Evolutionary conservation across 2,888 invertebrate species (phyloP).

Genomic region (Spisula subtruncata): DNA sequence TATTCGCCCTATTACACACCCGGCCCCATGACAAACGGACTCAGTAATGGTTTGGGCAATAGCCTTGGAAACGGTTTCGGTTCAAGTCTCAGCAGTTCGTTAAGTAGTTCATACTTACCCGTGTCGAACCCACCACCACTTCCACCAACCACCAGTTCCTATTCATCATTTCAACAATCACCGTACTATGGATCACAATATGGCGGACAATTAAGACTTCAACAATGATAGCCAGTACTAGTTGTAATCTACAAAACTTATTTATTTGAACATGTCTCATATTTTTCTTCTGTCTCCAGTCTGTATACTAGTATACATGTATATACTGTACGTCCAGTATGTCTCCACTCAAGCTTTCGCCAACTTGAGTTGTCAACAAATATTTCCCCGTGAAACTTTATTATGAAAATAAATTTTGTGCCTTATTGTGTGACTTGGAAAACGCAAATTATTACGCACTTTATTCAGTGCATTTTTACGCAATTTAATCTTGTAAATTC

Average conservation of each 20-base stretch:
- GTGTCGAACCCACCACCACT: constrained; percentile 70
- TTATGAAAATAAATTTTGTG: no score
- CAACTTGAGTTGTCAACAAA: neutral
- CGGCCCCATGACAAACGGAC: constrained; percentile 68
- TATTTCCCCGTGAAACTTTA: neutral
- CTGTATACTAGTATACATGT: neutral
- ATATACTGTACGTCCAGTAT: no score
- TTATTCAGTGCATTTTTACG: neutral
- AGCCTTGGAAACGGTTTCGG: constrained; percentile 65
- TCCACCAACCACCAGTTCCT: constrained; percentile 67
- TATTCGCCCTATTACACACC: constrained; percentile 75
- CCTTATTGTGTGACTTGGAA: no score
- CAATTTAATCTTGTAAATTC: neutral
- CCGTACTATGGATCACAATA: constrained; percentile 76
- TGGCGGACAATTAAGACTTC: constrained; percentile 63
- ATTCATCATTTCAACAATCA: constrained; percentile 74
- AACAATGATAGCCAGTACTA: neutral
- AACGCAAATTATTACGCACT: no score
- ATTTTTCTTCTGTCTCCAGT: neutral
- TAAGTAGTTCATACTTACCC: constrained; percentile 73
- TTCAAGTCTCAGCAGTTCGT: constrained; percentile 59
- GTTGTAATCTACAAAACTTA: neutral
- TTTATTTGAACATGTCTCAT: neutral
- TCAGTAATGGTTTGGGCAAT: constrained; percentile 63
- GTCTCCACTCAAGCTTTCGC: neutral